These are phyloP conservation scores for Cephus cinctus DNA, from an alignment of 1,140 invertebrate species.

Conservation along the genomic window DNA sequence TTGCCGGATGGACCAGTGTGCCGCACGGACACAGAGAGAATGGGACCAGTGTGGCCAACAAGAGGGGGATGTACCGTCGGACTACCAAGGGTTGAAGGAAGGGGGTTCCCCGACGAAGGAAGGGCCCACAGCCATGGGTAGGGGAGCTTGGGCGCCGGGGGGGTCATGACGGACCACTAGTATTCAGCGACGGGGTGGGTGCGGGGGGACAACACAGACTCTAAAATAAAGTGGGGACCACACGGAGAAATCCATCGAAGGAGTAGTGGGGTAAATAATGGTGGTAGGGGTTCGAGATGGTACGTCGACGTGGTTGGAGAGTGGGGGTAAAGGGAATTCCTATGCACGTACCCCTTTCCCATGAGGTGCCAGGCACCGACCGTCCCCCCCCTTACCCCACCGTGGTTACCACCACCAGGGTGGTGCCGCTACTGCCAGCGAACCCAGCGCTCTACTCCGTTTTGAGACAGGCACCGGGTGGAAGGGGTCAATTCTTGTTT, in stretches of 20 bases:
- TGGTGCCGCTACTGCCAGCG: not conserved
- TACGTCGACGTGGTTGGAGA: too few relatives aligned
- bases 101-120: slow-evolving; percentile 10
- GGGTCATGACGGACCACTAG: not conserved
- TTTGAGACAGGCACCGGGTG: too few relatives aligned
- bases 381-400: slow-evolving; percentile 7
- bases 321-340: slow-evolving; percentile 41
- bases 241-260: too few relatives aligned
- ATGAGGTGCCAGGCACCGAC: too few relatives aligned
- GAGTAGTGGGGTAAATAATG: too few relatives aligned
- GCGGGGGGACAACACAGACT: slow-evolving; percentile 28
- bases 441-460: too few relatives aligned
- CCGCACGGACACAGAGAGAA: too few relatives aligned
- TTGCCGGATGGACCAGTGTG: too few relatives aligned
- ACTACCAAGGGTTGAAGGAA: too few relatives aligned
- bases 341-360: slow-evolving; percentile 22
- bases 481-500: too few relatives aligned
- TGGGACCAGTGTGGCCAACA: slow-evolving; percentile 9
- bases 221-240: too few relatives aligned
- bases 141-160: slow-evolving; percentile 4
- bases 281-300: too few relatives aligned
- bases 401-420: not conserved
- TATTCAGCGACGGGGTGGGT: slow-evolving; percentile 1
- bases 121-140: slow-evolving; percentile 14
- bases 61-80: slow-evolving; percentile 13